Evolutionary conservation across 2,888 invertebrate genomes (phyloP).

Genomic region (Linnaemya vulpina): DNA sequence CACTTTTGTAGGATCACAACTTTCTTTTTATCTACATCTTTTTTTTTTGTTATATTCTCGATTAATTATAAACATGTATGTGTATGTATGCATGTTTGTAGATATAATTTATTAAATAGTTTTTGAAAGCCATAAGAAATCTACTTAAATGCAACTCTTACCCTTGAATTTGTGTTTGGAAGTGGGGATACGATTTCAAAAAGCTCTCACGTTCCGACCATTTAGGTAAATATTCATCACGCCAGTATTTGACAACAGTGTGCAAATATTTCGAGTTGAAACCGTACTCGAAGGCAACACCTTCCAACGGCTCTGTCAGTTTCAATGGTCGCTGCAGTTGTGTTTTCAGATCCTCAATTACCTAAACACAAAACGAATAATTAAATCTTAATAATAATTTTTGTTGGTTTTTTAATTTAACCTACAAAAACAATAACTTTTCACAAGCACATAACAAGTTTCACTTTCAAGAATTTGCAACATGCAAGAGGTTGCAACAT

Average conservation of each 20-base stretch:
- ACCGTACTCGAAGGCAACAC: slow-evolving; percentile 90
- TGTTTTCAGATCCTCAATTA: slow-evolving; percentile 85
- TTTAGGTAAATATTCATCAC: slow-evolving; percentile 86
- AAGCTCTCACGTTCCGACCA: slow-evolving; percentile 87
- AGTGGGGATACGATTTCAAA: slow-evolving; percentile 91
- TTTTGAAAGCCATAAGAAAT: too few relatives aligned
- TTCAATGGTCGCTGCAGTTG: slow-evolving; percentile 85
- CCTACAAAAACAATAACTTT: background rate
- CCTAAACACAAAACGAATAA: slow-evolving; percentile 77
- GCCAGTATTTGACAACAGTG: slow-evolving; percentile 90
- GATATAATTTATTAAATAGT: too few relatives aligned
- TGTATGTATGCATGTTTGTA: background rate
- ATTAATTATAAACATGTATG: background rate
- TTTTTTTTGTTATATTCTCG: background rate
- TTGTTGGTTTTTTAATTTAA: background rate
- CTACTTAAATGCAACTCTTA: slow-evolving; percentile 71
- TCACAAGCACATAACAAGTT: slow-evolving; percentile 19
- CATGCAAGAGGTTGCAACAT: slow-evolving; percentile 9
- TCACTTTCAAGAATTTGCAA: slow-evolving; percentile 5
- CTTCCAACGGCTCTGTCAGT: slow-evolving; percentile 86
- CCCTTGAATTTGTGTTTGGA: slow-evolving; percentile 89
- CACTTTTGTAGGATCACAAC: slow-evolving; percentile 5
- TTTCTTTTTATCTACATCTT: slow-evolving; percentile 2
- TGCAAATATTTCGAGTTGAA: slow-evolving; percentile 88
- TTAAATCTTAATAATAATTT: background rate